Conservation (phyloP, 2,797 vertebrate genomes). For the Eulemur albifrons region DNA sequence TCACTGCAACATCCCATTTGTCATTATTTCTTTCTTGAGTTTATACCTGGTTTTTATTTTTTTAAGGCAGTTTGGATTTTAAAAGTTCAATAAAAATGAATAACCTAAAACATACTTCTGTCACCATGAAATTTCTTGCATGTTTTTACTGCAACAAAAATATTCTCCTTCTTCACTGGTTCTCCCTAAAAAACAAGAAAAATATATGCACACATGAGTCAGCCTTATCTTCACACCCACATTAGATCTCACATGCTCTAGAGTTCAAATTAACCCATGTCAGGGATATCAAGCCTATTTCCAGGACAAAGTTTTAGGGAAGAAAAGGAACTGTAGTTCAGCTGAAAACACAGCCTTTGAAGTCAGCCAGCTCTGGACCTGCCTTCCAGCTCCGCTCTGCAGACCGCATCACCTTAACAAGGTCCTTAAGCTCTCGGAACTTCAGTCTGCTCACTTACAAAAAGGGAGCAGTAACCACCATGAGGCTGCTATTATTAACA, state of each 20-base stretch:
- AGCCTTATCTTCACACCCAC: background rate
- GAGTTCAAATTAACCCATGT: background rate
- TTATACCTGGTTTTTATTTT: background rate
- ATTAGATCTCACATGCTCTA: background rate
- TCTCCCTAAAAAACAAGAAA: conserved; percentile 86
- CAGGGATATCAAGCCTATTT: background rate
- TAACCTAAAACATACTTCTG: conserved; percentile 90
- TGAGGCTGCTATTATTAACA: background rate
- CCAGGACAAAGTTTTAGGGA: background rate
- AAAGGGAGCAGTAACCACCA: background rate
- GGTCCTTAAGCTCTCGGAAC: background rate
- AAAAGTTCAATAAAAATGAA: conserved; percentile 38
- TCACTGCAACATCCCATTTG: background rate
- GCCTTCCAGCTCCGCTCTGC: background rate
- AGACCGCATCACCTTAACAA: background rate
- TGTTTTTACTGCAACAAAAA: conserved; percentile 98
- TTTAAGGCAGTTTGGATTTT: background rate
- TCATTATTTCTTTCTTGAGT: background rate
- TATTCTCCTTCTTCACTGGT: conserved; percentile 90
- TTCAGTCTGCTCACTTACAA: background rate
- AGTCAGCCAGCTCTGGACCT: background rate
- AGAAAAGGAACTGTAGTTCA: background rate
- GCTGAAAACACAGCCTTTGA: background rate
- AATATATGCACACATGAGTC: background rate
- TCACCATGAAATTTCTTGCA: conserved; percentile 96